A percentile compares a stretch with the other conserved stretches of the same genome.
These are phyloP conservation scores for Hermaeophaga mercurialis DNA, from an alignment of 2,888 invertebrate species.

Conservation along the genomic window DNA sequence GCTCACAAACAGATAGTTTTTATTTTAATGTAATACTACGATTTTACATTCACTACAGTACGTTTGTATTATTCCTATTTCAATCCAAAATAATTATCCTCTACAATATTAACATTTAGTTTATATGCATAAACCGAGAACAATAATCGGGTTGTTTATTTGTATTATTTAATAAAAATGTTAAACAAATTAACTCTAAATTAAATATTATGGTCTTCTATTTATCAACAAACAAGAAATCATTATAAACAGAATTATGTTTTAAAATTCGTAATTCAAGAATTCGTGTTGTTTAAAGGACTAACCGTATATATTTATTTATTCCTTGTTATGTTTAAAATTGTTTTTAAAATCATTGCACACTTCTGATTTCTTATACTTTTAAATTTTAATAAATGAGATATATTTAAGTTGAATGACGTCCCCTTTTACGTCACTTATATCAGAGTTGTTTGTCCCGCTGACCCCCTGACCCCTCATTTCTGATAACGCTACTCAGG, in stretches of 20 bases:
- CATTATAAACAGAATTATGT: neutral
- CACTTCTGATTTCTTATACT: conserved; percentile 1
- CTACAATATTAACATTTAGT: no score
- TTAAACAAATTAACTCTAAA: conserved; percentile 16
- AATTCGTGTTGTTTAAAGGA: no score
- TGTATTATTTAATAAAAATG: conserved; percentile 4
- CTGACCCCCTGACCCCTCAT: conserved; percentile 38
- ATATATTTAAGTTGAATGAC: conserved; percentile 32
- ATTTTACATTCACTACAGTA: no score
- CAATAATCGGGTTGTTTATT: neutral
- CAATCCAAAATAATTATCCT: no score
- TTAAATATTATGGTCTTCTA: conserved; percentile 16
- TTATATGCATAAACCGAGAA: neutral
- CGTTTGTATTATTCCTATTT: no score
- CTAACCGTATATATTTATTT: no score
- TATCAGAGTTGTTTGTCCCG: conserved; percentile 44
- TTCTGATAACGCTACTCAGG: conserved; percentile 26
- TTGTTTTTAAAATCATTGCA: neutral
- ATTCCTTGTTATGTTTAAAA: neutral
- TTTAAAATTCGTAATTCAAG: neutral
- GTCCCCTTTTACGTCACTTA: conserved; percentile 39
- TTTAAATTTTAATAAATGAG: neutral
- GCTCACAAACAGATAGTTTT: no score
- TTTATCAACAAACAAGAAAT: conserved; percentile 16
- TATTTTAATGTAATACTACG: no score